Evolutionary conservation across 2,888 invertebrate genomes (phyloP).

Genomic region (Leuctra nigra): DNA sequence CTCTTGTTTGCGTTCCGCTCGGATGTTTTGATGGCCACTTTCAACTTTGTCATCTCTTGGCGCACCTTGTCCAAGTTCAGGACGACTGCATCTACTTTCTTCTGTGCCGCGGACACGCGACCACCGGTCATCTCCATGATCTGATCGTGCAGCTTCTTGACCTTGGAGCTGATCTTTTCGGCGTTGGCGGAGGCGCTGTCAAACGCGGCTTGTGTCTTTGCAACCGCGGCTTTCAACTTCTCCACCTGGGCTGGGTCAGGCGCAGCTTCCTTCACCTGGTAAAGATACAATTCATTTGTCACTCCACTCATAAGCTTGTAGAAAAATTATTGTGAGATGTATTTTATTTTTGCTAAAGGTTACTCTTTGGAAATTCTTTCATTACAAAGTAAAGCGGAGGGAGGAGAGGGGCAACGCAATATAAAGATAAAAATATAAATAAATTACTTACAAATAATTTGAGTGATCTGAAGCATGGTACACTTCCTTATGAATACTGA

Average conservation of each 20-base stretch:
- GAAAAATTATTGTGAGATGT: too few relatives aligned
- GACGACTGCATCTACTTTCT: conserved; percentile 57
- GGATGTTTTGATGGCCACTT: conserved; percentile 44
- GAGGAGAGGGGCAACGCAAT: too few relatives aligned
- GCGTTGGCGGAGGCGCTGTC: conserved; percentile 54
- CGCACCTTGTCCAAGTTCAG: conserved; percentile 65
- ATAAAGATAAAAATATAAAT: too few relatives aligned
- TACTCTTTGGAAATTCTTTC: too few relatives aligned
- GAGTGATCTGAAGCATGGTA: too few relatives aligned
- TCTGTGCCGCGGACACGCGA: conserved; percentile 63
- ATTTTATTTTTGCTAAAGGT: too few relatives aligned
- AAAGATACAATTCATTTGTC: too few relatives aligned
- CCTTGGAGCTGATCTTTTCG: conserved; percentile 53
- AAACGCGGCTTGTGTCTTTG: conserved; percentile 43
- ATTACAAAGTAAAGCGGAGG: too few relatives aligned
- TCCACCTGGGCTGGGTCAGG: conserved; percentile 60
- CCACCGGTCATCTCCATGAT: conserved; percentile 63
- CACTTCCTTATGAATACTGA: too few relatives aligned
- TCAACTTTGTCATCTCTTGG: conserved; percentile 43
- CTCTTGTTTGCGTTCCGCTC: conserved; percentile 68
- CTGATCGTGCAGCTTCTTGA: conserved; percentile 55
- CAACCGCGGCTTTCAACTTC: conserved; percentile 50
- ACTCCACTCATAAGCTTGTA: too few relatives aligned
- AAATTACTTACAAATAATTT: too few relatives aligned
- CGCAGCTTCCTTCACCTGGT: conserved; percentile 51